Base-by-base conservation (phyloP, 2,888 invertebrate genomes). In the Pyrochroa serraticornis region DNA sequence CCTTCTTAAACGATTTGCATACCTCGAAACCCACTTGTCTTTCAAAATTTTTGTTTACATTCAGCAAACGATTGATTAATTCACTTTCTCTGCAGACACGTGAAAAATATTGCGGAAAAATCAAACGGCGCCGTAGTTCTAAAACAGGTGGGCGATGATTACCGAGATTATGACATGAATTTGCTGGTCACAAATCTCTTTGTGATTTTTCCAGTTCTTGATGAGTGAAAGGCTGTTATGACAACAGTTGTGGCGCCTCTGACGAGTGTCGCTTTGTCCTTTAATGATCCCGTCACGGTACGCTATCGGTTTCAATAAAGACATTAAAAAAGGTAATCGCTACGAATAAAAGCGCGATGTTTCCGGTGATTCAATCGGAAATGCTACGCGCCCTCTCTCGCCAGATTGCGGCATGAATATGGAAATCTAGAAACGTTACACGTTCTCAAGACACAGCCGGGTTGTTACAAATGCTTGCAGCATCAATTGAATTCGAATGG, bases 241-340 rank as follows among this genome's bases (percentile, higher is more conserved):
- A 53, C 62, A 58, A 65, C 55, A 48, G 60, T 59, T 58, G 56
- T 63, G 68, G 68, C 68, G 68, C 68, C 68, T 68, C 65, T 63
- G 64, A 65, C 61, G 50, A 58, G 41, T 31, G 32, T 14, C 36
- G 48, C 14, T 36, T 55, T 49, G 51, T 45, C 41, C 46, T 36
- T 39, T 42, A 22, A 22, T 22, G 22, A 22, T 22, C 22, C 41
- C 9, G 41, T n/a, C 10, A 41, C 41, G 41, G 41, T 5, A 5
- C 22, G 22, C 22, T 22, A 22, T 22, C 22, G 22, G 22, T 22
- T 22, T 22, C 22, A 5, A 22, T 22, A 5, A 22, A 22, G 22
- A 22, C 22, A 22, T 22, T 22, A 22, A 22, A 22, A 14, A n/a
- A 12, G 36, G 9, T 10, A n/a, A 14, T 41, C 2, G 22, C 22